Base-by-base conservation (phyloP, 1,140 invertebrate species). In the Linepithema humile region DNA sequence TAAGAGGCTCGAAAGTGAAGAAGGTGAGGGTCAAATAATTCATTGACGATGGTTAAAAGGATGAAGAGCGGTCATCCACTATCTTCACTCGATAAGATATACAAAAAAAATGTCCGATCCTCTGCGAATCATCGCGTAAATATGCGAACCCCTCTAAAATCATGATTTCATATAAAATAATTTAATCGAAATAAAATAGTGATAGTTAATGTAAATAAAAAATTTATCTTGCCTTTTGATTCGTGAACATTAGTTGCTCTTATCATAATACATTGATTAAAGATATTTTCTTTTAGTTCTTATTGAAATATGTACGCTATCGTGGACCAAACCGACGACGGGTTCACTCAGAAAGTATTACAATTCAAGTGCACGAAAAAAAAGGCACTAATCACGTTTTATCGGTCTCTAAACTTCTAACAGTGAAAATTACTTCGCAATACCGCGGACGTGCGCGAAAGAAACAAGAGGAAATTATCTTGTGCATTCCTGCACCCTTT, bases 401-500 rank as follows among this genome's bases (percentile, higher is more conserved):
- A 26, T 60, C 40, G 55, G 10, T 2, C 12, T 57, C 3, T 26
- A 73, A 12, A 26, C 38, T 26, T 60, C 26, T 29, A 74, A 74
- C 23, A 29, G 26, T 60, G 55, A 5, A 74, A 74, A n/a, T 20
- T 15, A 15, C 43, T 45, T 45, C 17, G 38, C 55, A 35, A 40
- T 40, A 60, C 15, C 23, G 35, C 7, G 32, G 15, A 20, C 23
- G 23, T 17, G 26, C 38, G 35, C 35, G 38, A 74, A 55, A 74
- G 38, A 60, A 74, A 43, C 23, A 60, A 60, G 23, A 73, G 70
- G 70, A 73, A 29, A 35, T 26, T 60, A 74, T 60, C 72, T 32
- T 15, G 35, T n/a, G 17, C 53, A 23, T 60, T 59, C 35, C 6
- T 40, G 53, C 2, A 26, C 35, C 26, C 53, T 74, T 73, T 73